Evolutionary conservation across 2,797 vertebrate species (phyloP).

Genomic region (Acrossocheilus fasciatus): DNA sequence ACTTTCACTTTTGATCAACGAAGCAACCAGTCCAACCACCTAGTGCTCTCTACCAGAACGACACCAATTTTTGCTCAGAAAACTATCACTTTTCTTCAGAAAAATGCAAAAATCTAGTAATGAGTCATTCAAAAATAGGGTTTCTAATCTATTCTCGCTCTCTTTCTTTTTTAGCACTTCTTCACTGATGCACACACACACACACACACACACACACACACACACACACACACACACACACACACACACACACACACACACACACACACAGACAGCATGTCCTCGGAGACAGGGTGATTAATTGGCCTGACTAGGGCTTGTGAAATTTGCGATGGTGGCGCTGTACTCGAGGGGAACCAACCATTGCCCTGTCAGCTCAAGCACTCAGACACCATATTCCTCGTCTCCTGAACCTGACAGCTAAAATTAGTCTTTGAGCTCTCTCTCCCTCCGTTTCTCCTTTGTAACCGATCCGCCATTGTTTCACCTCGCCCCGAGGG

Average conservation of each 20-base stretch:
- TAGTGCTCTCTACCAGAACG: background rate
- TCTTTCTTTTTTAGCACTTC: background rate
- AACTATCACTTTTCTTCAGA: background rate
- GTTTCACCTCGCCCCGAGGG: conserved; percentile 26
- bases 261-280: background rate
- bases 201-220: background rate
- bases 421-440: conserved; percentile 68
- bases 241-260: background rate
- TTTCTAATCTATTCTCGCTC: background rate
- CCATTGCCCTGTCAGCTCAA: conserved; percentile 44
- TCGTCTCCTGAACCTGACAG: conserved; percentile 46
- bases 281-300: conserved; percentile 55
- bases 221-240: too few species aligned
- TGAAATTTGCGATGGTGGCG: conserved; percentile 36
- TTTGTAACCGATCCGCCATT: conserved; percentile 42
- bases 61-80: background rate
- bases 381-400: conserved; percentile 33
- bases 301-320: conserved; percentile 48
- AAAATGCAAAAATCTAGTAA: background rate
- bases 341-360: conserved; percentile 45
- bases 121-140: background rate
- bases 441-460: conserved; percentile 47
- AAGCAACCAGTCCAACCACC: background rate
- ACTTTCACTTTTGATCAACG: background rate
- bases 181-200: conserved; percentile 32